phyloP scores from a whole-genome alignment of 2,113 vertebrate genomes.

The Rhodinocichla rosea region DNA sequence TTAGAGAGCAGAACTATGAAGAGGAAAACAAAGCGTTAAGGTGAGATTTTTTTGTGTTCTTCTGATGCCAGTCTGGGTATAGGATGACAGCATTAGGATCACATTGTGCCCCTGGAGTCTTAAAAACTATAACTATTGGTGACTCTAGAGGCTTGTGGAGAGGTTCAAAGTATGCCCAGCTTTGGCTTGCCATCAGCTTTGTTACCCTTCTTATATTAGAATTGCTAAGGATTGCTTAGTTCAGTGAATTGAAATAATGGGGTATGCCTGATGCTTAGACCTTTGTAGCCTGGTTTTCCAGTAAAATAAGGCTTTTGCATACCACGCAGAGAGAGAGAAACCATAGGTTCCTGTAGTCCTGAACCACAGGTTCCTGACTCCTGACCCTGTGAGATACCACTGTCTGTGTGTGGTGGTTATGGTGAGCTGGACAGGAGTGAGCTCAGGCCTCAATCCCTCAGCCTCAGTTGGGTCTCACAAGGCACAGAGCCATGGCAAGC shows the following conservation, averaged over 20 bases:
- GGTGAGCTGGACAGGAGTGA: not conserved
- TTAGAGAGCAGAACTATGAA: not conserved
- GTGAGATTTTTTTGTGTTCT: not conserved
- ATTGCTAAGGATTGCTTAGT: not conserved
- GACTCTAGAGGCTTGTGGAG: not conserved
- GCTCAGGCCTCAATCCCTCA: not conserved
- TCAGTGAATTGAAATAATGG: not conserved
- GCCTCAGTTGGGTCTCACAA: not conserved
- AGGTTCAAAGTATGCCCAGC: not conserved
- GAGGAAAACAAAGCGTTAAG: not conserved
- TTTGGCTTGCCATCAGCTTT: not conserved
- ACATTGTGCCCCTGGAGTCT: not conserved
- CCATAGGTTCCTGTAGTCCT: not conserved
- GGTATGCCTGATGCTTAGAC: not conserved
- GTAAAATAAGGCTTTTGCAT: not conserved
- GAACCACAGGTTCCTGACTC: not conserved
- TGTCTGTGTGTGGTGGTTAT: fast-evolving
- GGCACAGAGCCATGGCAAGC: not conserved
- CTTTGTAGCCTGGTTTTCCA: not conserved
- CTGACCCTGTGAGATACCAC: not conserved
- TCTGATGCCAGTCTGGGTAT: not conserved
- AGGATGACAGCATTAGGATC: not conserved
- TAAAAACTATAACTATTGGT: not conserved
- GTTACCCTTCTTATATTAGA: not conserved
- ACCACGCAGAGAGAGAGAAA: not conserved